phyloP scores from a whole-genome alignment of 2,113 vertebrate species.

The Laticauda laticaudata region DNA sequence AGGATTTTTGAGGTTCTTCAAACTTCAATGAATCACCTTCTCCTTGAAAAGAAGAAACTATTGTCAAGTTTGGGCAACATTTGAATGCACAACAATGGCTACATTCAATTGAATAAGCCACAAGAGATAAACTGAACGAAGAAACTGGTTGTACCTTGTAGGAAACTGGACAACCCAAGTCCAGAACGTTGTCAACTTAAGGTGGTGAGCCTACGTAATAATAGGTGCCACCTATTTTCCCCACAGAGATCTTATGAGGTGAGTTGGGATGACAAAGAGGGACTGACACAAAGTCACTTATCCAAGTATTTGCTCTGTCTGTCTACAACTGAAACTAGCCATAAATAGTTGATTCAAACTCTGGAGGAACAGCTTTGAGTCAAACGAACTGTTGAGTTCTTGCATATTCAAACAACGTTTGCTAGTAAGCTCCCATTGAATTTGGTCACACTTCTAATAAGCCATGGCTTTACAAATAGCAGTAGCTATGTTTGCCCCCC shows the following conservation, averaged over 20 bases:
- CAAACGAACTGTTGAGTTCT: background rate
- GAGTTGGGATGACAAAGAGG: background rate
- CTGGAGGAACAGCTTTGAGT: background rate
- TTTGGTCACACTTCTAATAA: background rate
- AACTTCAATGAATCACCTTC: conserved; percentile 46
- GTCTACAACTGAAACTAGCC: background rate
- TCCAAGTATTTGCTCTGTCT: background rate
- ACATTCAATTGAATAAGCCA: background rate
- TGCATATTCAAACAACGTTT: background rate
- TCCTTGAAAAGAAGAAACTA: conserved; percentile 33
- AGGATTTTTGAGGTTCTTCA: conserved; percentile 64
- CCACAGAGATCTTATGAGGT: background rate
- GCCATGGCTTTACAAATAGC: background rate
- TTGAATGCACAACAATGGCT: background rate
- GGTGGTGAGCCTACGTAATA: background rate
- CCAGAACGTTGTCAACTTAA: background rate
- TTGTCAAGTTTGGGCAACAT: background rate
- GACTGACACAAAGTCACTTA: background rate
- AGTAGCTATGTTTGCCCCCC: background rate
- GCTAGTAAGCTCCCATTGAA: background rate
- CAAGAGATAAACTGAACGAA: background rate
- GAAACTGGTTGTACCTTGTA: background rate
- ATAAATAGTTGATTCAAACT: background rate
- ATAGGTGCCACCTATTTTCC: background rate
- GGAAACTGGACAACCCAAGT: background rate